A percentile compares a stretch with the other conserved stretches of the same genome.
These are phyloP conservation scores for Sinella curviseta DNA, from an alignment of 1,140 invertebrate genomes.

Conservation along the genomic window DNA sequence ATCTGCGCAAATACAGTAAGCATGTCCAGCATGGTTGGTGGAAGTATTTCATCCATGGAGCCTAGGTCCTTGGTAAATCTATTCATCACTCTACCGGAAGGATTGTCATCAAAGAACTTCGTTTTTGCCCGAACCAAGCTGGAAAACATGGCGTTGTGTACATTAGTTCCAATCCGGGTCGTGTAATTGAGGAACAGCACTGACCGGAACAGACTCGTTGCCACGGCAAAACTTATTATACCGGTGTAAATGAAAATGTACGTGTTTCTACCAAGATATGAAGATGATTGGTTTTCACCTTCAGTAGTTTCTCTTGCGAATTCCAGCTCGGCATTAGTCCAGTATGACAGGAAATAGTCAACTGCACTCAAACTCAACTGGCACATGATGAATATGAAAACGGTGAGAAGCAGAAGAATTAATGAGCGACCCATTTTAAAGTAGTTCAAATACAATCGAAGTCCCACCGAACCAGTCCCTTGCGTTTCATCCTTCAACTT, in stretches of 20 bases:
- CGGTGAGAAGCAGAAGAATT: background rate
- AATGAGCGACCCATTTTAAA: slow-evolving; percentile 33
- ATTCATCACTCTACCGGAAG: slow-evolving; percentile 72
- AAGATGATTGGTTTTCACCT: background rate
- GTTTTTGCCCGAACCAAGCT: background rate
- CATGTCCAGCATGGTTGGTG: background rate
- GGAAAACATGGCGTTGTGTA: background rate
- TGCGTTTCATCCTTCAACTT: slow-evolving; percentile 30
- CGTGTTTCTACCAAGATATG: background rate
- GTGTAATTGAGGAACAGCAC: background rate
- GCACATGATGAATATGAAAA: slow-evolving; percentile 20
- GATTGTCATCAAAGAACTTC: slow-evolving; percentile 1
- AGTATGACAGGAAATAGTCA: slow-evolving; percentile 40
- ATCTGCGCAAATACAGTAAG: slow-evolving; percentile 48
- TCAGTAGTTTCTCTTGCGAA: background rate
- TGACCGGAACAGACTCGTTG: background rate
- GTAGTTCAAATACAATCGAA: slow-evolving; percentile 35
- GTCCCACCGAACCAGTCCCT: slow-evolving; percentile 27
- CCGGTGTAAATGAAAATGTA: background rate
- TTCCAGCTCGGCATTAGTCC: slow-evolving; percentile 23
- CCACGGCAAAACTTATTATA: background rate
- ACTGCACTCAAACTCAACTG: slow-evolving; percentile 32
- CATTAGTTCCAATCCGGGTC: background rate
- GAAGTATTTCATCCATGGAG: slow-evolving; percentile 64
- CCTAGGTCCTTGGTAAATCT: slow-evolving; percentile 84